These are phyloP conservation scores for Telenomus remus DNA, from an alignment of 1,140 invertebrate genomes.

Conservation along the genomic window DNA sequence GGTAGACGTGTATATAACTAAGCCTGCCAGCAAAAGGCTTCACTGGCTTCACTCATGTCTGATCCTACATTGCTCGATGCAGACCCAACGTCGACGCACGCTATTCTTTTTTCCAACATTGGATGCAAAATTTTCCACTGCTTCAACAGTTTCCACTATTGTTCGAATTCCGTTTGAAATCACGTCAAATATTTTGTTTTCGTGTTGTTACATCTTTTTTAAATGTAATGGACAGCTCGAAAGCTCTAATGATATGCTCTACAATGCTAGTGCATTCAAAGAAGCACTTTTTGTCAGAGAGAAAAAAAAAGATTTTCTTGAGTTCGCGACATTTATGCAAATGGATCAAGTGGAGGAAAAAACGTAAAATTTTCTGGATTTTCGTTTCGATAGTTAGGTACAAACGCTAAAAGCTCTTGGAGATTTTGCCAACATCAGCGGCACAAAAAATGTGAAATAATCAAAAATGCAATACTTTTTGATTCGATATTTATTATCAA, in stretches of 20 bases:
- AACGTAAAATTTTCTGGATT: constrained; percentile 1
- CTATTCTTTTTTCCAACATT: constrained; percentile 38
- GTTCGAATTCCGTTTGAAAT: no score
- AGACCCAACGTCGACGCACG: constrained; percentile 45
- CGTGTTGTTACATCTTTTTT: no score
- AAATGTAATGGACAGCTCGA: no score
- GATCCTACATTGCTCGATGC: constrained; percentile 57
- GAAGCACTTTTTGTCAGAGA: no score
- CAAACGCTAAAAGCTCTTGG: constrained; percentile 19
- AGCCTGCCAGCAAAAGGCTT: constrained; percentile 65
- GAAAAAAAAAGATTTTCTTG: no score
- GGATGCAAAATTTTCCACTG: constrained; percentile 28
- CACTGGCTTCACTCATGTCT: constrained; percentile 66
- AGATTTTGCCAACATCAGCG: constrained; percentile 5
- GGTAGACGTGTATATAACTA: constrained; percentile 68
- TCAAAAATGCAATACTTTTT: constrained; percentile 8
- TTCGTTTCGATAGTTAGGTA: constrained; percentile 18
- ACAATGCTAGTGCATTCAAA: no score
- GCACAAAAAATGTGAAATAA: constrained; percentile 18
- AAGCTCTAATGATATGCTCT: no score
- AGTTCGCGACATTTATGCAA: no score
- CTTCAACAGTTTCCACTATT: no score
- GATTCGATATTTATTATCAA: constrained; percentile 24
- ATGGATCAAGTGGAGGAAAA: not conserved
- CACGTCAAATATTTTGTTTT: no score